Evolutionary conservation across 2,113 vertebrate genomes (phyloP).

Genomic region (Albula goreensis): DNA sequence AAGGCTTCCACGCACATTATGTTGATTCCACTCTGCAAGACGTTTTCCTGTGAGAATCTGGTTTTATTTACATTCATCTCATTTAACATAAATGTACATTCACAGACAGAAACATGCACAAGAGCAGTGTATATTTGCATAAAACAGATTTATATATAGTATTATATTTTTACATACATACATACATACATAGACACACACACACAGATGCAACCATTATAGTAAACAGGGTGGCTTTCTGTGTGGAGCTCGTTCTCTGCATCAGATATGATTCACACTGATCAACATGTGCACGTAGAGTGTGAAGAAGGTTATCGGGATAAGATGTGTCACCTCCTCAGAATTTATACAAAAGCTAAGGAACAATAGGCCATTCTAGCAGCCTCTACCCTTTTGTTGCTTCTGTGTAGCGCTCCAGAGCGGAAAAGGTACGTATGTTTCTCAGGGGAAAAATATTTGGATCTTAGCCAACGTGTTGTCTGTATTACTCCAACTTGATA

Average conservation of each 20-base stretch:
- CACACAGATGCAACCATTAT: no score
- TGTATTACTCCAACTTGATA: neutral
- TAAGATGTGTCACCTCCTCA: neutral
- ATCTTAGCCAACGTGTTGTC: neutral
- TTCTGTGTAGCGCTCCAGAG: neutral
- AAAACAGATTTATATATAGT: no score
- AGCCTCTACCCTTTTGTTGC: neutral
- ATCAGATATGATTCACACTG: neutral
- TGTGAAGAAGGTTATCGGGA: neutral
- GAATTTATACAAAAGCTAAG: neutral
- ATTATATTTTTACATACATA: no score
- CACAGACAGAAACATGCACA: no score
- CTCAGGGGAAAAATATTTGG: neutral
- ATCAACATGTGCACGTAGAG: neutral
- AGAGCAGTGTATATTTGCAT: no score
- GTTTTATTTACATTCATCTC: no score
- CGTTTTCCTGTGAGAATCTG: no score
- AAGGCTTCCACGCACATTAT: no score
- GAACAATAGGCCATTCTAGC: neutral
- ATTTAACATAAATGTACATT: no score
- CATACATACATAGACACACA: no score
- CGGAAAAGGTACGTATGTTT: neutral
- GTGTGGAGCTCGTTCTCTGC: neutral
- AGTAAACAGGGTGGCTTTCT: neutral
- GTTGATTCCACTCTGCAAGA: no score